Evolutionary conservation across 2,888 invertebrate species (phyloP), one percentile per base, ranked within the genome.

Genomic region (Clunio marinus): DNA sequence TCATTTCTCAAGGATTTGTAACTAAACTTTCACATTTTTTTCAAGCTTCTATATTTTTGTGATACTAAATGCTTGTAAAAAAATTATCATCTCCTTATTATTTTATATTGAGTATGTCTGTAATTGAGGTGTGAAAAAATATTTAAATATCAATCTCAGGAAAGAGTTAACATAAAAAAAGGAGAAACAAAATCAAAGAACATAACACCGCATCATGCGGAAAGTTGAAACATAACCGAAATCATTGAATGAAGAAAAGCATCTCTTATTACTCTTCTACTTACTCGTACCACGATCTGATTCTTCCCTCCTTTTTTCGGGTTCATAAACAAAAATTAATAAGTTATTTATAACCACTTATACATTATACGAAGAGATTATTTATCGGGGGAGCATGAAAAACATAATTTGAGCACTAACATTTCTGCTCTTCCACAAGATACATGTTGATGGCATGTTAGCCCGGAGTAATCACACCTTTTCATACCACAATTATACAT

Each of bases 361-460:
- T n/a, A n/a, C 45, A 45, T 45, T 7, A 45, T 45, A 45, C 45
- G 25, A 27, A 57, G 13, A 57, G 57, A 13, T n/a, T 27, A 15
- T 24, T 57, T 10, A 57, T n/a, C n/a, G n/a, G 27, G 27, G 25
- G 15, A 27, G 57, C 57, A 57, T 57, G 57, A 57, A 22, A 57
- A 57, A 22, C 57, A 57, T 57, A 57, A 57, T 57, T 57, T 57
- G 57, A 57, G n/a, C n/a, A n/a, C n/a, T n/a, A n/a, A n/a, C n/a
- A n/a, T n/a, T n/a, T 57, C 51, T 24, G 27, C 57, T 15, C 45
- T 27, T 57, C n/a, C 22, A 57, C 51, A 51, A 51, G 51, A 57
- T 15, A 25, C 25, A 57, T 27, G 57, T 57, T 24, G 15, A 45
- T 4, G 13, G 7, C 8, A 45, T 10, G 32, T 10, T 32, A 45